phyloP scores from a whole-genome alignment of 2,113 vertebrate species.

The Vireo altiloquus region DNA sequence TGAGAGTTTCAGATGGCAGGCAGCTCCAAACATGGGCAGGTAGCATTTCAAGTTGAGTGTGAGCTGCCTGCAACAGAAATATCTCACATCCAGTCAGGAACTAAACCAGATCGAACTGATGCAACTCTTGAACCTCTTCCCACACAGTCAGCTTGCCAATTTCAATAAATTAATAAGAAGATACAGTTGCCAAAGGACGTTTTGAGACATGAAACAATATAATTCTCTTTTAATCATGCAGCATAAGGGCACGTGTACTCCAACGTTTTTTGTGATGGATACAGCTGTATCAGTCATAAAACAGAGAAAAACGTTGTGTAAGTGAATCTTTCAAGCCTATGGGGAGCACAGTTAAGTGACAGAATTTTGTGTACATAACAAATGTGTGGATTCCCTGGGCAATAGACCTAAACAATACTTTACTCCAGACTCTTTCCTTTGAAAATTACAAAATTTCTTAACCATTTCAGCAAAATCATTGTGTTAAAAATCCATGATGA shows the following conservation, averaged over 20 bases:
- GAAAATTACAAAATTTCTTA: background rate
- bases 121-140: constrained; percentile 19
- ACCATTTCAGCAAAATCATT: background rate
- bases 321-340: background rate
- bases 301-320: background rate
- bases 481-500: background rate
- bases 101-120: background rate
- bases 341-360: background rate
- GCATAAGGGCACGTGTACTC: background rate
- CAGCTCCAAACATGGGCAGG: background rate
- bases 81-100: background rate
- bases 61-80: background rate
- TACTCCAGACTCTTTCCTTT: background rate
- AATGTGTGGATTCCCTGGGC: background rate
- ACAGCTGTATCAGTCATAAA: background rate
- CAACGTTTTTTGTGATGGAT: background rate
- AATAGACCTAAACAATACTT: background rate
- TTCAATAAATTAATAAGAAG: background rate
- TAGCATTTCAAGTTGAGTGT: background rate
- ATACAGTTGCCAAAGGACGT: background rate
- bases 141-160: background rate
- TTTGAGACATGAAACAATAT: background rate
- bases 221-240: background rate
- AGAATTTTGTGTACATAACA: background rate
- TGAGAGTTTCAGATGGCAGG: background rate